Percentiles rank a stretch among this genome's conserved stretches.
These are phyloP conservation scores for Artemia sinica DNA, from an alignment of 2,888 invertebrate genomes.

Conservation along the genomic window DNA sequence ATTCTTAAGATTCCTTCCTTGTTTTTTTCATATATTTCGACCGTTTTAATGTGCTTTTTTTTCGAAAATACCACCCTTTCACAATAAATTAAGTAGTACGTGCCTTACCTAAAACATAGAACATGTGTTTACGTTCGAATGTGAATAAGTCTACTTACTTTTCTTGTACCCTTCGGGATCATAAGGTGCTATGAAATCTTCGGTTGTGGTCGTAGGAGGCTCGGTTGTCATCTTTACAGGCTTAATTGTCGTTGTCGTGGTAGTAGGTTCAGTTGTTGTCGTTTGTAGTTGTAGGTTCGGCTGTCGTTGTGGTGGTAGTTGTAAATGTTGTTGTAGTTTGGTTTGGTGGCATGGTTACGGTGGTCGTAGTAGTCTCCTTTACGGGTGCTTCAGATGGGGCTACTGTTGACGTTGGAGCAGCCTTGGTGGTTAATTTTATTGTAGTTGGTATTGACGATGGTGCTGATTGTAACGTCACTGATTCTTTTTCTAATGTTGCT, in stretches of 20 bases:
- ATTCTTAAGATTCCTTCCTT: too few species aligned
- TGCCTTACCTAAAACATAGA: too few species aligned
- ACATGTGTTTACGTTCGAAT: too few species aligned
- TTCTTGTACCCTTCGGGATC: slow-evolving; percentile 14
- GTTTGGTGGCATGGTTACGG: slow-evolving; percentile 24
- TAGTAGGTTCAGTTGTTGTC: slow-evolving; percentile 24
- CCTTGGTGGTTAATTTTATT: not conserved
- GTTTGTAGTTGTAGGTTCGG: not conserved
- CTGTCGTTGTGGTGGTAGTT: slow-evolving; percentile 3
- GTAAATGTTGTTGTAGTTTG: slow-evolving; percentile 15
- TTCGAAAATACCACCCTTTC: too few species aligned
- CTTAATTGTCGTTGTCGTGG: slow-evolving; percentile 23
- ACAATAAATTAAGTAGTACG: too few species aligned
- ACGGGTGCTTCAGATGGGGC: slow-evolving; percentile 22
- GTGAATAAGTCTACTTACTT: not conserved
- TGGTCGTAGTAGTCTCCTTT: slow-evolving; percentile 26
- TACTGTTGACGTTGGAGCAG: not conserved
- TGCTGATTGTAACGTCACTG: too few species aligned
- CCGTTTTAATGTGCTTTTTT: too few species aligned
- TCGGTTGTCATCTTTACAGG: slow-evolving; percentile 22
- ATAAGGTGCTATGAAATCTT: slow-evolving; percentile 17
- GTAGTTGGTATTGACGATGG: slow-evolving; percentile 20
- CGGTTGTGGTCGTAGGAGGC: slow-evolving; percentile 20
- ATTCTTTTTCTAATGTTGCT: too few species aligned
- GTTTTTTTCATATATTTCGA: too few species aligned